These are phyloP conservation scores for Phylloscopus trochiloides DNA, from an alignment of 2,113 vertebrate genomes.

Conservation along the genomic window DNA sequence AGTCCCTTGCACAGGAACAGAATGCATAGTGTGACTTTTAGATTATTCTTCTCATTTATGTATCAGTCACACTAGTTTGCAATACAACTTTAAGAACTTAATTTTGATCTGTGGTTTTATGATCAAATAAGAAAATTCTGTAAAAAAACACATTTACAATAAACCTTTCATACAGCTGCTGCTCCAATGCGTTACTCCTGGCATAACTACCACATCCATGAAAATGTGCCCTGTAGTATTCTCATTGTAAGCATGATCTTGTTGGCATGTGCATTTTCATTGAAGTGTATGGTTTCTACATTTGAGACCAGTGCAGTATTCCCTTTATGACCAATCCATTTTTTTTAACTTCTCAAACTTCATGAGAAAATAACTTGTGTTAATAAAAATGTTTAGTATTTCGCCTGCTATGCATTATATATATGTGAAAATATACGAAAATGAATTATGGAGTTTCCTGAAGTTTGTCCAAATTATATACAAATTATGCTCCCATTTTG, in stretches of 20 bases:
- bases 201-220: background rate
- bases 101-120: background rate
- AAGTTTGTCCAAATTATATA: background rate
- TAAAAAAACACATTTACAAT: background rate
- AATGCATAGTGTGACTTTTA: background rate
- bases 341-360: background rate
- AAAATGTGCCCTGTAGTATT: background rate
- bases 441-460: background rate
- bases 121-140: background rate
- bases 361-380: background rate
- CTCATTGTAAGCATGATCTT: background rate
- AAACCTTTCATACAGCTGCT: background rate
- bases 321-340: background rate
- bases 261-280: background rate
- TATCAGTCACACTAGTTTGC: background rate
- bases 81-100: background rate
- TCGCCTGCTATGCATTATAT: background rate
- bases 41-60: background rate
- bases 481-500: background rate
- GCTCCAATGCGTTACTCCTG: background rate
- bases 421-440: background rate
- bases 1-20: background rate
- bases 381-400: background rate
- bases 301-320: background rate
- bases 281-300: background rate